Evolutionary conservation across 2,797 vertebrate species (phyloP).

Genomic region (Falco cherrug): DNA sequence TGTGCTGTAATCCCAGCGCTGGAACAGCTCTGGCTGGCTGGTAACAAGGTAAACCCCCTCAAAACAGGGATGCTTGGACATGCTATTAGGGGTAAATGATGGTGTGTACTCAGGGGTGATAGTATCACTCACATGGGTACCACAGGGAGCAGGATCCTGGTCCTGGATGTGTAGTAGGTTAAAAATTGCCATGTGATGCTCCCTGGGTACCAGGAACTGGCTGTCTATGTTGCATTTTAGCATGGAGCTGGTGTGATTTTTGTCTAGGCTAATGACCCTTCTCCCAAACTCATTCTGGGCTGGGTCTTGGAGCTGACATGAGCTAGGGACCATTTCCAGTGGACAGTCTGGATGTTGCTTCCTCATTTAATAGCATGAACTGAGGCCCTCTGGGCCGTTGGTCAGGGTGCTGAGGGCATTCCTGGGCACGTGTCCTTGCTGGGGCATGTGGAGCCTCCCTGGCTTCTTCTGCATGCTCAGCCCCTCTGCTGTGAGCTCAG

Average conservation of each 20-base stretch:
- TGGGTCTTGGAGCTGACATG: background rate
- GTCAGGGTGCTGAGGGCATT: background rate
- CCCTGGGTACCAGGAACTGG: background rate
- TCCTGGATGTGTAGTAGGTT: background rate
- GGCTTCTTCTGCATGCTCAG: background rate
- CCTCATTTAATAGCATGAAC: rapidly evolving
- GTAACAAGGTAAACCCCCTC: rapidly evolving
- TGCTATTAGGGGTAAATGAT: background rate
- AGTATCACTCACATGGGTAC: background rate
- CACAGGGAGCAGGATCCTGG: background rate
- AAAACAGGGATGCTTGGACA: background rate
- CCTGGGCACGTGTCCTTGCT: background rate
- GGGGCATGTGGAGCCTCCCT: background rate
- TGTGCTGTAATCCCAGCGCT: rapidly evolving
- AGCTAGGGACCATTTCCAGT: background rate
- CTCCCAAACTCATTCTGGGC: background rate
- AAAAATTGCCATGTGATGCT: background rate
- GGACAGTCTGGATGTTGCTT: background rate
- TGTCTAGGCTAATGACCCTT: background rate
- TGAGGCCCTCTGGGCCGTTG: background rate
- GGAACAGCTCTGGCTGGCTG: background rate
- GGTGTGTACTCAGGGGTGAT: background rate
- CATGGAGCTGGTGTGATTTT: background rate
- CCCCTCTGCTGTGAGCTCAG: background rate
- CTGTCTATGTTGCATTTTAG: background rate